phyloP scores from a whole-genome alignment of 2,113 vertebrate genomes.

The Polyodon spathula region DNA sequence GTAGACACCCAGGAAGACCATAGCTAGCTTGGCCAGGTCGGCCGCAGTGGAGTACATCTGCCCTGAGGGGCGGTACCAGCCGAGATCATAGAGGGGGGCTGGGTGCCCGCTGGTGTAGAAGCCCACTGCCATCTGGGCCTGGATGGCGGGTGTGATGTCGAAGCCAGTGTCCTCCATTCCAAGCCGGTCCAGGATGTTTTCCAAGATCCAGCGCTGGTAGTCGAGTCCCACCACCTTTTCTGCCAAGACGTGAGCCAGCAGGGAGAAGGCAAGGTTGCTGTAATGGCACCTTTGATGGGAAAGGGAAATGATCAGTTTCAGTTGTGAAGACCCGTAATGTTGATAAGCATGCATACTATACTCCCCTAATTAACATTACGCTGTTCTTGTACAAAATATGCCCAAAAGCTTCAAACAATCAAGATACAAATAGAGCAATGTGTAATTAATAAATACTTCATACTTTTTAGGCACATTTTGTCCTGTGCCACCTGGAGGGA shows the following conservation, averaged over 20 bases:
- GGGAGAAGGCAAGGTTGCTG: conserved; percentile 83
- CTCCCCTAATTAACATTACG: too few species aligned
- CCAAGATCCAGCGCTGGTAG: conserved; percentile 73
- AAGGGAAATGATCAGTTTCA: conserved; percentile 1
- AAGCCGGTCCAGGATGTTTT: conserved; percentile 69
- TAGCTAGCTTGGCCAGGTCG: conserved; percentile 76
- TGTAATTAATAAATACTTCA: too few species aligned
- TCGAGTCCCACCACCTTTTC: conserved; percentile 51
- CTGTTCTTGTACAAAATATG: too few species aligned
- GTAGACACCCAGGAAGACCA: conserved; percentile 64
- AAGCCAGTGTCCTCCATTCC: conserved; percentile 81
- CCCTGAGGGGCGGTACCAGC: conserved; percentile 84
- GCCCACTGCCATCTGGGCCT: conserved; percentile 65
- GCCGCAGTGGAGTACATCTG: conserved; percentile 85
- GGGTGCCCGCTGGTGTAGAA: conserved; percentile 65
- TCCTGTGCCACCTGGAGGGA: neutral
- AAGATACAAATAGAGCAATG: too few species aligned
- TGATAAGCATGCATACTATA: too few species aligned
- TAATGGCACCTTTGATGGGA: conserved; percentile 73
- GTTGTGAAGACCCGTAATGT: too few species aligned
- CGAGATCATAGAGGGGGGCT: conserved; percentile 75
- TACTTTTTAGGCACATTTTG: too few species aligned
- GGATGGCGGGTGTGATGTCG: conserved; percentile 49
- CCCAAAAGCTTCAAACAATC: too few species aligned
- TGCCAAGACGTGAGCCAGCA: conserved; percentile 73